A percentile compares a stretch with the other conserved stretches of the same genome.
These are phyloP conservation scores for Chrysocyon brachyurus DNA, from an alignment of 2,797 vertebrate genomes.

Conservation along the genomic window DNA sequence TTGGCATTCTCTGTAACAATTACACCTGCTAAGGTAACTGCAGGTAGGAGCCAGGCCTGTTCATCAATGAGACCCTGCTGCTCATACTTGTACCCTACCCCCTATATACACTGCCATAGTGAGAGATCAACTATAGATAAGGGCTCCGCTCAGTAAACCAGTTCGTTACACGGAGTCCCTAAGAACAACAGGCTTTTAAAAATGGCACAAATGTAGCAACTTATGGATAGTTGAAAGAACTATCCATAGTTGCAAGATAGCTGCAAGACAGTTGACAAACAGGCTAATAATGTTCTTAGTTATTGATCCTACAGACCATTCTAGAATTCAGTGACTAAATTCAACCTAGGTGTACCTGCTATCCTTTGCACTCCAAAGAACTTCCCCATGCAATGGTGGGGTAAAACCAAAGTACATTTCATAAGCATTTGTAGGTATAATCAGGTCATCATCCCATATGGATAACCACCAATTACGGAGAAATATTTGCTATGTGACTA, in stretches of 20 bases:
- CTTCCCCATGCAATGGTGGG: not conserved
- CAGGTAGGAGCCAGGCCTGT: not conserved
- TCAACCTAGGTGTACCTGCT: not conserved
- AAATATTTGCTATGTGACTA: not conserved
- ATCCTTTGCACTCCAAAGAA: not conserved
- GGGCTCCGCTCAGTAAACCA: not conserved
- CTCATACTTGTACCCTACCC: not conserved
- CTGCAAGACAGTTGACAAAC: not conserved
- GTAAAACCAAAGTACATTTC: not conserved
- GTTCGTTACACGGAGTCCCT: not conserved
- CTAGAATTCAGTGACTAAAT: not conserved
- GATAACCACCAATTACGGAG: not conserved
- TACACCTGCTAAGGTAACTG: not conserved
- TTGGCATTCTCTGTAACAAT: not conserved
- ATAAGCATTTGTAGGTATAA: not conserved
- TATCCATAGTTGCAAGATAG: not conserved
- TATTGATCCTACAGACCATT: not conserved
- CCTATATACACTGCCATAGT: not conserved
- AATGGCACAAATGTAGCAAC: not conserved
- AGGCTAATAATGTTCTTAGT: not conserved
- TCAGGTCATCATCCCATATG: not conserved
- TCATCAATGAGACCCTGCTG: not conserved
- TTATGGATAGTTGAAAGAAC: not conserved
- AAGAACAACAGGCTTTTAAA: not conserved
- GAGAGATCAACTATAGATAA: not conserved